Base-by-base conservation (phyloP, 2,797 vertebrate genomes). In the Protonibea diacanthus region DNA sequence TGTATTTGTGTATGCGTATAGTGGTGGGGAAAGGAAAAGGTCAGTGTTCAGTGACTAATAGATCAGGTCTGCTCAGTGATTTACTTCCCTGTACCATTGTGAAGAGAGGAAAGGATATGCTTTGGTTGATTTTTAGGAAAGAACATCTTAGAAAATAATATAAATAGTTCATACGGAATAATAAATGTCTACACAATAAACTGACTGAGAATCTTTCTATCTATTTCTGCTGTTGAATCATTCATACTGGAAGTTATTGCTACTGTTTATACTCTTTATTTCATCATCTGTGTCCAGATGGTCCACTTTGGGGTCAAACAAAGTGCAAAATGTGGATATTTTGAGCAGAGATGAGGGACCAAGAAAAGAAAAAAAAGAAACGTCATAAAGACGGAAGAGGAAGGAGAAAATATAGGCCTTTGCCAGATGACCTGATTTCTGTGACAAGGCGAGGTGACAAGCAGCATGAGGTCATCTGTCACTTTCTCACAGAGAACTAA, bases 381-480 rank as follows among this genome's bases (percentile, higher is more conserved):
- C 25, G 9, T 42, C 23, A 29, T 52, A 45, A 9, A 44, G 56
- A 29, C 15, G 14, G 38, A 57, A 40, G 13, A 59, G 17, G 38
- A 7, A 56, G 53, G 48, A 65, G 78, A 73, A 20, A n/a, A 60
- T 56, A 47, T 57, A 61, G 45, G 27, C 18, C 40, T 79, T 71
- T 79, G 60, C 55, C 74, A 80, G 78, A 70, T 53, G 76, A 84
- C 70, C 87, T 74, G 69, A 81, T 91, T 88, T 90, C 68, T 80
- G 67, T 45, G 78, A 69, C 79, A 23, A 70, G 65, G 62, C 48
- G 66, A 87, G 73, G 68, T 85, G 83, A 84, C 84, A 88, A 82
- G 77, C 68, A 76, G 70, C 83, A 76, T 90, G 85, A 93, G 85
- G 81, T 94, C 91, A 93, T 92, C 82, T 87, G 88, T 92, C 90